These are phyloP conservation scores for Tachystola acroxantha DNA, from an alignment of 2,888 invertebrate genomes.

Conservation along the genomic window DNA sequence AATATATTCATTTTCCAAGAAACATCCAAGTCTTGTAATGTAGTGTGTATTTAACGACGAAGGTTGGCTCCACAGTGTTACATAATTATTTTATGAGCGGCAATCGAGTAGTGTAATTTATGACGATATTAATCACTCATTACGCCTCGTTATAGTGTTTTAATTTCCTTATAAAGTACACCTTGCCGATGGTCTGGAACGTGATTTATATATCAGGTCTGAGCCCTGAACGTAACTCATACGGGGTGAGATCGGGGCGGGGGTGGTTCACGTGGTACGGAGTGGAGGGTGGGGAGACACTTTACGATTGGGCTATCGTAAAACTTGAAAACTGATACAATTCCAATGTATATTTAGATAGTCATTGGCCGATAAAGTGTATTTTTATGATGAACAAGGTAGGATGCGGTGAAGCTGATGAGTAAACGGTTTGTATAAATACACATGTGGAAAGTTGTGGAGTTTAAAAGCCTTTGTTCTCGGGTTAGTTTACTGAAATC, in stretches of 20 bases:
- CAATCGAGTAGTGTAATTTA: background rate
- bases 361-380: background rate
- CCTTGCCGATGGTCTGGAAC: slow-evolving; percentile 45
- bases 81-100: background rate
- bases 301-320: slow-evolving; percentile 33
- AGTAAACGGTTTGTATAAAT: too few relatives aligned
- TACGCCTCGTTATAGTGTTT: too few relatives aligned
- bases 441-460: too few relatives aligned
- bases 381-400: background rate
- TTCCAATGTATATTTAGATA: slow-evolving; percentile 23
- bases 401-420: background rate
- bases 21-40: slow-evolving; percentile 9
- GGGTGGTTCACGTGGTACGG: slow-evolving; percentile 12
- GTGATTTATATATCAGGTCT: slow-evolving; percentile 47
- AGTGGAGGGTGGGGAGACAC: background rate
- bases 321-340: slow-evolving; percentile 37
- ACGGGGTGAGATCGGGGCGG: slow-evolving; percentile 21
- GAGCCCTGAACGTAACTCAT: slow-evolving; percentile 40
- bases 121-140: background rate
- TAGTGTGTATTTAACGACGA: background rate
- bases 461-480: too few relatives aligned
- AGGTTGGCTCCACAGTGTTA: background rate
- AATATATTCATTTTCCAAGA: background rate
- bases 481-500: too few relatives aligned
- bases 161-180: slow-evolving; percentile 22